A percentile compares a stretch with the other conserved stretches of the same genome.
Evolutionary conservation across 2,888 invertebrate genomes (phyloP).

Genomic region (Muscina levida): DNA sequence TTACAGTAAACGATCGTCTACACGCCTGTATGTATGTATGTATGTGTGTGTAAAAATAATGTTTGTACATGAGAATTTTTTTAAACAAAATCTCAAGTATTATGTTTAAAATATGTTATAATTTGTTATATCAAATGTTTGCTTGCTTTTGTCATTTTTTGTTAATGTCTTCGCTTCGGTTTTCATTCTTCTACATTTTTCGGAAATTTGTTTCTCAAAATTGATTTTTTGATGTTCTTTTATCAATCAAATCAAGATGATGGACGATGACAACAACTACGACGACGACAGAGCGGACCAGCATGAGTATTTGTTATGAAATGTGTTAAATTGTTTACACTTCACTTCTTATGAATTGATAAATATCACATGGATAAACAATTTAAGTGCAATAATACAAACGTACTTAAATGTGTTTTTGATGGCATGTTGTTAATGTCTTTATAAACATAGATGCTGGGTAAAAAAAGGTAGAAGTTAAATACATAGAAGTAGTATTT

Average conservation of each 20-base stretch:
- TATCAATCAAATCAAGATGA: constrained; percentile 44
- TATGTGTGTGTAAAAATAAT: constrained; percentile 29
- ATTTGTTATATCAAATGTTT: constrained; percentile 55
- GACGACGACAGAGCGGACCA: no score
- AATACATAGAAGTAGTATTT: no score
- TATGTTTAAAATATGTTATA: constrained; percentile 62
- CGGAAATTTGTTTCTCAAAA: constrained; percentile 45
- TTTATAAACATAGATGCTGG: no score
- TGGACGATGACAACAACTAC: neutral
- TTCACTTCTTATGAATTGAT: neutral
- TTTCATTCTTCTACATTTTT: constrained; percentile 22
- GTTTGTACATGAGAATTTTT: constrained; percentile 57
- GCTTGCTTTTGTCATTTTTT: constrained; percentile 29
- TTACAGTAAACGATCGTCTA: no score
- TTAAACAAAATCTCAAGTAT: constrained; percentile 62
- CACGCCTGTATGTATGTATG: constrained; percentile 2
- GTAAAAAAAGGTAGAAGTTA: no score
- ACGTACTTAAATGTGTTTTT: no score
- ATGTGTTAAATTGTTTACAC: constrained; percentile 4
- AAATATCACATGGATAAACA: neutral
- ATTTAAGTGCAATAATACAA: no score
- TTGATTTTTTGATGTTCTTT: constrained; percentile 34
- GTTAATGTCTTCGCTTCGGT: constrained; percentile 44
- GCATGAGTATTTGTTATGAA: no score
- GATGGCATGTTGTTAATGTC: no score